Percentiles rank a stretch among this genome's conserved stretches.
Conservation (phyloP, 2,888 invertebrate species). For the Eristalinus aeneus region DNA sequence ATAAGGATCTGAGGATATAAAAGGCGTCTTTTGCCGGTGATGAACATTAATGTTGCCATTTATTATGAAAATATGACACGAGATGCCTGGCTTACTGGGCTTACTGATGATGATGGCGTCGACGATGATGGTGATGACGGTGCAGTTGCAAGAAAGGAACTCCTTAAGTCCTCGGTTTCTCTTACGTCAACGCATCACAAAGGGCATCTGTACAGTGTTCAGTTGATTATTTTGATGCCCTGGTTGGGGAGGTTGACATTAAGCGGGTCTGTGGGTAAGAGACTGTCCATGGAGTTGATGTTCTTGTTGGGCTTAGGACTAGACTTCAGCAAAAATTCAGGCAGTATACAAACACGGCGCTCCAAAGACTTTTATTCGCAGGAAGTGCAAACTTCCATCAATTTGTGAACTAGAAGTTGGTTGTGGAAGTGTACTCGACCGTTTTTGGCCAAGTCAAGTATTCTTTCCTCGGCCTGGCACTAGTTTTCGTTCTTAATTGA, state of each 20-base stretch:
- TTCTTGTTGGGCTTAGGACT: too few relatives aligned
- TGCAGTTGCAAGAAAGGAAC: not conserved
- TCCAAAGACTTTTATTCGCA: too few relatives aligned
- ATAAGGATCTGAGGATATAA: slow-evolving; percentile 28
- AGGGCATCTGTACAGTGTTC: not conserved
- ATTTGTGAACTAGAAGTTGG: too few relatives aligned
- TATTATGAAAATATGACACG: slow-evolving; percentile 29
- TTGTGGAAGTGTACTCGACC: too few relatives aligned
- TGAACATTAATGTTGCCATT: slow-evolving; percentile 43
- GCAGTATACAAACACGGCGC: too few relatives aligned
- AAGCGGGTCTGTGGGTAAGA: too few relatives aligned
- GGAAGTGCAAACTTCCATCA: too few relatives aligned
- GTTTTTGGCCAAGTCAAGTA: too few relatives aligned
- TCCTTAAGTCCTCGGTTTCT: not conserved
- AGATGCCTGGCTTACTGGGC: not conserved
- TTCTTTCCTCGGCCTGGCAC: too few relatives aligned
- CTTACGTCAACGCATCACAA: not conserved
- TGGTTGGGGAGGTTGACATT: not conserved
- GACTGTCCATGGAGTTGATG: too few relatives aligned
- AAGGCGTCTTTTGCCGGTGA: slow-evolving; percentile 21
- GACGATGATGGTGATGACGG: slow-evolving; percentile 27
- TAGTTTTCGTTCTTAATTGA: too few relatives aligned
- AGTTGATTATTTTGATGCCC: not conserved
- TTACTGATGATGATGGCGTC: slow-evolving; percentile 14
- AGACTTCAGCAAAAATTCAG: too few relatives aligned